Conservation (phyloP, 2,888 invertebrate species). For the Diplolepis rosae region DNA sequence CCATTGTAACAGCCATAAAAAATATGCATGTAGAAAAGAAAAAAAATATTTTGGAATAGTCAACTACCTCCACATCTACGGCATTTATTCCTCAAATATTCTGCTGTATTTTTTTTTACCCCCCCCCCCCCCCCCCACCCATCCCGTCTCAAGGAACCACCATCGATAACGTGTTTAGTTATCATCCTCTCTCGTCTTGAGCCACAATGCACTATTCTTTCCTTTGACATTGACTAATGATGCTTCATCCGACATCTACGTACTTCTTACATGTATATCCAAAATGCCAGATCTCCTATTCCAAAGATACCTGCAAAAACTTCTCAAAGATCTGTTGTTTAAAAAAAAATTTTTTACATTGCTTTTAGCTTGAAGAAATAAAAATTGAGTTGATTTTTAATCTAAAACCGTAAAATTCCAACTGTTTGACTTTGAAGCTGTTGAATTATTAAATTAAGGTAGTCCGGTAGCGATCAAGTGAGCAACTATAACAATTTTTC, state of each 20-base stretch:
- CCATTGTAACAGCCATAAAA: too few relatives aligned
- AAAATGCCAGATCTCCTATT: slow-evolving; percentile 35
- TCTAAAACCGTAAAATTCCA: too few relatives aligned
- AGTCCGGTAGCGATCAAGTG: too few relatives aligned
- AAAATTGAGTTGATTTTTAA: too few relatives aligned
- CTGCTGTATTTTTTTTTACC: slow-evolving; percentile 51
- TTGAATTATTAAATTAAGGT: too few relatives aligned
- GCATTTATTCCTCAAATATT: slow-evolving; percentile 59
- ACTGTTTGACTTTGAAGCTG: too few relatives aligned
- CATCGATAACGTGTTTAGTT: slow-evolving; percentile 25
- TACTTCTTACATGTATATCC: background rate
- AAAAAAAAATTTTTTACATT: too few relatives aligned
- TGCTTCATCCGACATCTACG: slow-evolving; percentile 44
- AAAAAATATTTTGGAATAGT: slow-evolving; percentile 30
- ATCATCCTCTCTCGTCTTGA: slow-evolving; percentile 50
- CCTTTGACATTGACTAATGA: slow-evolving; percentile 66
- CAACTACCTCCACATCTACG: slow-evolving; percentile 53
- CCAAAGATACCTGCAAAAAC: slow-evolving; percentile 45
- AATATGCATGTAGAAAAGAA: background rate
- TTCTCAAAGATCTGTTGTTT: too few relatives aligned
- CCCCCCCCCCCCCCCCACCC: background rate
- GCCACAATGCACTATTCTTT: slow-evolving; percentile 54
- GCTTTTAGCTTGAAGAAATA: too few relatives aligned
- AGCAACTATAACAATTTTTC: too few relatives aligned
- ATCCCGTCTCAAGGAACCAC: background rate